phyloP scores from a whole-genome alignment of 1,140 invertebrate genomes.

The Pentalonia nigronervosa region DNA sequence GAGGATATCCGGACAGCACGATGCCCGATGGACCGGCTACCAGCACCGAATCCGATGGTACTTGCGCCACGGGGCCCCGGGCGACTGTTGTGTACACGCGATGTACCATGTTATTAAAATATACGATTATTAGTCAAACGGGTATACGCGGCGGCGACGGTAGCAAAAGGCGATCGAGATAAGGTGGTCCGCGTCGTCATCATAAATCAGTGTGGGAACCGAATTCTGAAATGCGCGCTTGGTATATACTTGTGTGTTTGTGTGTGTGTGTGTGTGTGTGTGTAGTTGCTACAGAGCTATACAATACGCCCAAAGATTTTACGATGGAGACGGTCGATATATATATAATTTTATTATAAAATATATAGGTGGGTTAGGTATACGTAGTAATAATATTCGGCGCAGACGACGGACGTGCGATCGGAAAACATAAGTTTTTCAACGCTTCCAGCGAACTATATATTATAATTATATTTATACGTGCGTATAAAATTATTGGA shows the following conservation, averaged over 20 bases:
- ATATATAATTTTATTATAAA: neutral
- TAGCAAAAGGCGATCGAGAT: conserved; percentile 29
- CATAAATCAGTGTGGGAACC: conserved; percentile 47
- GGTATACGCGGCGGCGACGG: neutral
- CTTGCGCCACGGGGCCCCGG: neutral
- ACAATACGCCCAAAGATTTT: neutral
- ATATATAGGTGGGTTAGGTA: neutral
- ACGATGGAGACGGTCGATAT: neutral
- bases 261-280: neutral
- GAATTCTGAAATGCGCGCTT: neutral
- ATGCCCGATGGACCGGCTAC: neutral
- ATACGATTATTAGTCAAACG: neutral
- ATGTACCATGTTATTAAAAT: conserved; percentile 2
- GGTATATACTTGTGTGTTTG: too few relatives aligned
- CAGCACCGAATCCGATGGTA: neutral
- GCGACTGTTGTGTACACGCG: neutral
- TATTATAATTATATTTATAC: neutral
- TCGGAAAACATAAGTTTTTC: neutral
- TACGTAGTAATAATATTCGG: neutral
- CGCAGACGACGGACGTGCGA: neutral
- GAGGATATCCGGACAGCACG: neutral
- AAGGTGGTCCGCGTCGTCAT: neutral
- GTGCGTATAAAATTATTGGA: neutral
- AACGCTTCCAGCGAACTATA: neutral
- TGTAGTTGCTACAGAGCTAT: neutral